Conservation (phyloP, 2,113 vertebrate species). For the Romanogobio albipinnatus region DNA sequence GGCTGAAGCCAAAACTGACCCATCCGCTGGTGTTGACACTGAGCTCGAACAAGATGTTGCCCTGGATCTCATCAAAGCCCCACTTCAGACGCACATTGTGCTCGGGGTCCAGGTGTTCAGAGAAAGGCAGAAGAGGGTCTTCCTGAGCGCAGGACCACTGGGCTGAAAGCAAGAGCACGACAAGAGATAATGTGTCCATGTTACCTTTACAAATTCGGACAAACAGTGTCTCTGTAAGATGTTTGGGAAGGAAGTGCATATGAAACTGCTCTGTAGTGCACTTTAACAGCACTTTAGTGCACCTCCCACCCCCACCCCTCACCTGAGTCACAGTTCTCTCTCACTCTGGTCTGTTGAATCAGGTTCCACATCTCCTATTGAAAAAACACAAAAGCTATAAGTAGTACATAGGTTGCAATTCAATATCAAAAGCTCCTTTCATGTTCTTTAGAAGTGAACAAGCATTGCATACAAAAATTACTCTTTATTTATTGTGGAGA, state of each 20-base stretch:
- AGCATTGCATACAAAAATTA: not conserved
- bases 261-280: not conserved
- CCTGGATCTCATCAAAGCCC: slow-evolving; percentile 72
- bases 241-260: not conserved
- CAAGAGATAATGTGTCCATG: slow-evolving; percentile 54
- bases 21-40: slow-evolving; percentile 75
- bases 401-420: not conserved
- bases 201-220: slow-evolving; percentile 36
- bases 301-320: no score
- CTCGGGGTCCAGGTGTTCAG: slow-evolving; percentile 70
- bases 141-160: not conserved
- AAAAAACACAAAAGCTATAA: no score
- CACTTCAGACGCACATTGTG: slow-evolving; percentile 65
- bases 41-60: slow-evolving; percentile 75
- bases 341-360: not conserved
- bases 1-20: slow-evolving; percentile 79
- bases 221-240: not conserved
- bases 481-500: not conserved
- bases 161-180: slow-evolving; percentile 56
- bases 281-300: no score
- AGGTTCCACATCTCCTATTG: not conserved
- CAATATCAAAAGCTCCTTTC: not conserved
- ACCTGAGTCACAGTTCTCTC: not conserved
- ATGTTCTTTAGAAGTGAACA: not conserved
- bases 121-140: slow-evolving; percentile 67